Conservation (phyloP, 2,113 vertebrate genomes). For the Centrocercus urophasianus region DNA sequence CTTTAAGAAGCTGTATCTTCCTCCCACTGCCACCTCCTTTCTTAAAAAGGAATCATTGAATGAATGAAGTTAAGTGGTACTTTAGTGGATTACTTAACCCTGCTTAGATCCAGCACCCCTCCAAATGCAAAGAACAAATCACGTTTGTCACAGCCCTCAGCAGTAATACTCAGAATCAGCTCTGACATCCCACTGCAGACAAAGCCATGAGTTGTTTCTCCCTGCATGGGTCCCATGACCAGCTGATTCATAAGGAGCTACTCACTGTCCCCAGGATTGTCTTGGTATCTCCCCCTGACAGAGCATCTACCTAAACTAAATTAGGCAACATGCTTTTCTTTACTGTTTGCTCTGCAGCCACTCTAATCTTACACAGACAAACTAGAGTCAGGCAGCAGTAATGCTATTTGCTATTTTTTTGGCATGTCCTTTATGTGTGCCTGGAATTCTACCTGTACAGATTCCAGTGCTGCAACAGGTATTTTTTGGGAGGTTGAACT, state of each 20-base stretch:
- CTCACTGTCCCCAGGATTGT: accelerated
- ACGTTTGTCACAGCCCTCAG: not conserved
- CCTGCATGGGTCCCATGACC: not conserved
- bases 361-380: not conserved
- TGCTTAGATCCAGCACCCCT: not conserved
- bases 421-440: not conserved
- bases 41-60: not conserved
- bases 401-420: not conserved
- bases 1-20: not conserved
- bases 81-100: not conserved
- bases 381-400: not conserved
- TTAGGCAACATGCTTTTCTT: accelerated
- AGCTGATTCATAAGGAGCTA: not conserved
- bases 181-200: not conserved
- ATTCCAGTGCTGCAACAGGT: not conserved
- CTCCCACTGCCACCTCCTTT: not conserved
- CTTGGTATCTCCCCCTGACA: not conserved
- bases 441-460: not conserved
- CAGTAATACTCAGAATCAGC: accelerated
- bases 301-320: not conserved
- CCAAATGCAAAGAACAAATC: not conserved
- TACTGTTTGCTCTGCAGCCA: not conserved
- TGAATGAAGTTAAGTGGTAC: not conserved
- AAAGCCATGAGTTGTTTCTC: accelerated
- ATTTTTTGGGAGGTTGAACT: not conserved